Evolutionary conservation across 2,113 vertebrate genomes (phyloP).

Genomic region (Cavia porcellus): DNA sequence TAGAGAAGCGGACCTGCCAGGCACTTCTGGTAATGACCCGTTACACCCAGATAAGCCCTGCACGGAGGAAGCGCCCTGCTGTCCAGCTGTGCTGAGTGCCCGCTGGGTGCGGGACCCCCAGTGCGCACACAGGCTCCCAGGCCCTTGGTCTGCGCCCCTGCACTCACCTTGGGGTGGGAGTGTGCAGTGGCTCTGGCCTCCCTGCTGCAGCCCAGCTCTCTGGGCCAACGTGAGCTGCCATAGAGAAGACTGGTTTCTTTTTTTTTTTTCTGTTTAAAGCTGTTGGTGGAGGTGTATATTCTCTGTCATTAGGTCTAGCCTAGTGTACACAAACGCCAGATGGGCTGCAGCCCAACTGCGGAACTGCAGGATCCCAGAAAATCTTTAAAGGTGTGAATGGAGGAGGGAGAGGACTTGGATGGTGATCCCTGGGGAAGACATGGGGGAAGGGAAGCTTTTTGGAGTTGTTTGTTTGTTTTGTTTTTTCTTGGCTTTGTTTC

Average conservation of each 20-base stretch:
- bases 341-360: background rate
- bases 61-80: constrained; percentile 26
- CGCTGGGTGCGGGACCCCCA: background rate
- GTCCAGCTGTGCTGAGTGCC: constrained; percentile 48
- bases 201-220: background rate
- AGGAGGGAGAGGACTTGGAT: background rate
- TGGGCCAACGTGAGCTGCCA: background rate
- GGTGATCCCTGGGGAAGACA: background rate
- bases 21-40: background rate
- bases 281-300: background rate
- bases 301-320: background rate
- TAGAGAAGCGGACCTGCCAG: background rate
- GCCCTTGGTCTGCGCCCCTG: background rate
- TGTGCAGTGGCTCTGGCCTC: background rate
- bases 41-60: constrained; percentile 55
- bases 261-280: background rate
- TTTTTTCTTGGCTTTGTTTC: constrained; percentile 35
- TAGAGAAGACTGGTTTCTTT: background rate
- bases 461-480: too few relatives aligned
- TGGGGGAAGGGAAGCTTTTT: background rate
- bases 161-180: background rate
- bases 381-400: background rate
- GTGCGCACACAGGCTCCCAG: background rate
- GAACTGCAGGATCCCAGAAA: background rate
- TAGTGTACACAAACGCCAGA: background rate